These are phyloP conservation scores for Cartodere bifasciata DNA, from an alignment of 2,888 invertebrate genomes.

Conservation along the genomic window DNA sequence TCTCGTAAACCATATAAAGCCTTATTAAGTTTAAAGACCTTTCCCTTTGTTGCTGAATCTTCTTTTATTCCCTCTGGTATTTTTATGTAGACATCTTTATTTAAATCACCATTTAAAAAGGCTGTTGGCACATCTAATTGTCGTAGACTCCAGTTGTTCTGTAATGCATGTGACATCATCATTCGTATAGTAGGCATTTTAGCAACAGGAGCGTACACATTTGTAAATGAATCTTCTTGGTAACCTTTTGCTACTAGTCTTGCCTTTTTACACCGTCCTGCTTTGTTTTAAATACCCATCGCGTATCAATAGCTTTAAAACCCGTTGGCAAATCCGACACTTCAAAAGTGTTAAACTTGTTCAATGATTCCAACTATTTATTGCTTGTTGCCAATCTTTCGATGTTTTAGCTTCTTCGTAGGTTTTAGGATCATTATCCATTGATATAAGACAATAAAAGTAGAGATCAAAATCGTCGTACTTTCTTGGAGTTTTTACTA, in stretches of 20 bases:
- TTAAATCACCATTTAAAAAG: constrained; percentile 16
- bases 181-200: constrained; percentile 14
- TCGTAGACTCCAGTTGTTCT: constrained; percentile 11
- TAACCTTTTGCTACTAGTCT: constrained; percentile 12
- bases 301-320: constrained; percentile 14
- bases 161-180: constrained; percentile 13
- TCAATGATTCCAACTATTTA: constrained; percentile 13
- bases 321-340: constrained; percentile 10
- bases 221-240: constrained; percentile 8
- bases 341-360: constrained; percentile 12
- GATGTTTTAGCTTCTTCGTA: constrained; percentile 7
- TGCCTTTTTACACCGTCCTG: constrained; percentile 5
- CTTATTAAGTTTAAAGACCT: constrained; percentile 15
- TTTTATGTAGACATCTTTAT: constrained; percentile 14
- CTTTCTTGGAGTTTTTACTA: constrained; percentile 5
- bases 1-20: constrained; percentile 15
- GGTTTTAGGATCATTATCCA: constrained; percentile 3
- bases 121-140: constrained; percentile 17
- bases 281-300: constrained; percentile 14
- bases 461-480: constrained; percentile 13
- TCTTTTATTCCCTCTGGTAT: constrained; percentile 13
- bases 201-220: constrained; percentile 14
- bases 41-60: constrained; percentile 8
- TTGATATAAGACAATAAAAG: constrained; percentile 11
- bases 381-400: constrained; percentile 14